Evolutionary conservation across 2,113 vertebrate genomes (phyloP), one percentile per base, ranked within the genome.

Genomic region (Microcebus lehilahytsara): DNA sequence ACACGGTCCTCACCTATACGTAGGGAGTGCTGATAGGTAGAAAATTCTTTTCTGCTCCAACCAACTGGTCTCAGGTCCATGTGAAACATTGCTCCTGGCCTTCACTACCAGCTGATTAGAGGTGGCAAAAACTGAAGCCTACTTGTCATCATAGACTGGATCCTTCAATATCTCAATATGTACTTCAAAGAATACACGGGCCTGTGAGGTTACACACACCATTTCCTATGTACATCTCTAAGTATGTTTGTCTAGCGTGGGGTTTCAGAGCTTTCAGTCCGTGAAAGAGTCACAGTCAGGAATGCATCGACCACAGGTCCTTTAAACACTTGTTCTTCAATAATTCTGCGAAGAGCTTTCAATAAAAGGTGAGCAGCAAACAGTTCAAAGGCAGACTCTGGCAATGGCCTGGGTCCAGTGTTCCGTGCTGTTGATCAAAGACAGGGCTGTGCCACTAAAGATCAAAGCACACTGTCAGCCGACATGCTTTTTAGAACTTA

Each of bases 291-390:
- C 66, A 58, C 53, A 89, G 34, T 67, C 23, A 85, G 67, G 60
- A 96, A 62, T 77, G 37, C 34, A 49, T 46, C 89, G 81, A 80
- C 75, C 85, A 62, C 2, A 1, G 16, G 9, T 90, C 42, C 86
- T 85, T 88, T 27, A 91, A 96, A 62, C 22, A 19, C 32, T 58
- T 4, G 2, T 25, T 86, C 75, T 87, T 95, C 78, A 51, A 32
- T 84, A 67, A 74, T 96, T 84, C 83, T 51, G n/a, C 89, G 81
- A 95, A 92, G 84, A 78, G n/a, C 56, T 91, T 91, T 93, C 51
- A 53, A 64, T 72, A n/a, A 80, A 32, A 93, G 16, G 56, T 66
- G 40, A 96, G 72, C 34, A 78, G 77, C 30, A 34, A 11, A n/a
- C 30, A 22, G 25, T 87, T 95, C 86, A 92, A 90, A 96, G 77